A percentile compares a stretch with the other conserved stretches of the same genome.
phyloP scores from a whole-genome alignment of 2,888 invertebrate genomes.

The Criorhina ranunculi region DNA sequence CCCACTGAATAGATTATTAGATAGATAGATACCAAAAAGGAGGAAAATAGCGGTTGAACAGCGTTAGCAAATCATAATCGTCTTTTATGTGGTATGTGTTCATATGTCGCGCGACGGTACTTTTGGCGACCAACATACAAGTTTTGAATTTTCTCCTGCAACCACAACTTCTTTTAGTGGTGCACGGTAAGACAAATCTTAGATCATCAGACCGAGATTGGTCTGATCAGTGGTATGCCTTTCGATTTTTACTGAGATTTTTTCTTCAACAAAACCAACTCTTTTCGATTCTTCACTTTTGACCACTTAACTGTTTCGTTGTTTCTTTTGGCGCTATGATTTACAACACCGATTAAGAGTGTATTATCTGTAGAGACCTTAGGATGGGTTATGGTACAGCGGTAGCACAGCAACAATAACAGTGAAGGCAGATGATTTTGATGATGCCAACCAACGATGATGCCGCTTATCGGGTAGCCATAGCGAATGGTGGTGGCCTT shows the following conservation, averaged over 20 bases:
- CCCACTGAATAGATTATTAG: conserved; percentile 56
- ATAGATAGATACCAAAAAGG: conserved; percentile 22
- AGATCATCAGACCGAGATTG: conserved; percentile 60
- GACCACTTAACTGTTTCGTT: conserved; percentile 51
- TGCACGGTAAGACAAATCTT: conserved; percentile 36
- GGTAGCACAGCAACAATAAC: neutral
- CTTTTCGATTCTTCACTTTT: conserved; percentile 29
- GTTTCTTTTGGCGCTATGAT: conserved; percentile 52
- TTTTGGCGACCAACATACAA: conserved; percentile 20
- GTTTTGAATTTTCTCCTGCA: conserved; percentile 31
- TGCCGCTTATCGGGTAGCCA: conserved; percentile 48
- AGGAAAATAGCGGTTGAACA: conserved; percentile 11
- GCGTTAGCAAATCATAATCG: conserved; percentile 58
- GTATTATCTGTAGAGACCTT: conserved; percentile 46
- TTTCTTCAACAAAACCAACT: conserved; percentile 5
- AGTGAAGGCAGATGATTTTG: conserved; percentile 45
- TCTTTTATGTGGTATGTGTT: conserved; percentile 4
- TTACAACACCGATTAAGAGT: conserved; percentile 73
- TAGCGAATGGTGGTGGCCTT: conserved; percentile 44
- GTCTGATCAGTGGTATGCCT: conserved; percentile 16
- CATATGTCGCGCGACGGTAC: conserved; percentile 29
- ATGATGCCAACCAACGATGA: conserved; percentile 34
- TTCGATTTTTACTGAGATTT: conserved; percentile 32
- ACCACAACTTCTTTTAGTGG: conserved; percentile 33
- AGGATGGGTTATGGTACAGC: conserved; percentile 19